Evolutionary conservation across 2,113 vertebrate genomes (phyloP).

Genomic region (Thermophis baileyi): DNA sequence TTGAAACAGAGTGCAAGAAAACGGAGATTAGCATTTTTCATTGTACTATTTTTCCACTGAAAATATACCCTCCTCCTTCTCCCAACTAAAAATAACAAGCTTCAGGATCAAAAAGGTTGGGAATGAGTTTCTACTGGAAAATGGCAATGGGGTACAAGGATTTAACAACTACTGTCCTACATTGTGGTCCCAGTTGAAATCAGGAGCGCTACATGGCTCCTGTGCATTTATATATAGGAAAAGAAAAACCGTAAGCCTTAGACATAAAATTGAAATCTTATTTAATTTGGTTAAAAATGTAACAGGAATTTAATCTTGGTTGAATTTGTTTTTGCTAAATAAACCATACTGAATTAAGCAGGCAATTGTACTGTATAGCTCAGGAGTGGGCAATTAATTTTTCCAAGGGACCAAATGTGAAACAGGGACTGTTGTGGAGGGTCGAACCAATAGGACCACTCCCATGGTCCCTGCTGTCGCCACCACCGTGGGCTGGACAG

Average conservation of each 20-base stretch:
- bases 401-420: background rate
- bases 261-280: background rate
- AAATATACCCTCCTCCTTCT: background rate
- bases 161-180: background rate
- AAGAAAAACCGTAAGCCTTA: background rate
- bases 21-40: background rate
- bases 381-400: background rate
- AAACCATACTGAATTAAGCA: background rate
- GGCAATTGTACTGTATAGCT: background rate
- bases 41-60: background rate
- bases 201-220: background rate
- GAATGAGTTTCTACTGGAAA: background rate
- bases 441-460: background rate
- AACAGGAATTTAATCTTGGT: background rate
- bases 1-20: background rate
- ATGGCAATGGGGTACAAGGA: background rate
- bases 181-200: background rate
- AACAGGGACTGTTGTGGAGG: background rate
- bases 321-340: background rate
- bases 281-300: background rate
- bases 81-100: background rate
- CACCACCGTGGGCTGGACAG: background rate
- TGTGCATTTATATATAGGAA: background rate
- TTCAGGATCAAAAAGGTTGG: background rate
- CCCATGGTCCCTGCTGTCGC: background rate